A percentile compares a stretch with the other conserved stretches of the same genome.
Conservation (phyloP, 2,797 vertebrate species). For the Chelon labrosus region DNA sequence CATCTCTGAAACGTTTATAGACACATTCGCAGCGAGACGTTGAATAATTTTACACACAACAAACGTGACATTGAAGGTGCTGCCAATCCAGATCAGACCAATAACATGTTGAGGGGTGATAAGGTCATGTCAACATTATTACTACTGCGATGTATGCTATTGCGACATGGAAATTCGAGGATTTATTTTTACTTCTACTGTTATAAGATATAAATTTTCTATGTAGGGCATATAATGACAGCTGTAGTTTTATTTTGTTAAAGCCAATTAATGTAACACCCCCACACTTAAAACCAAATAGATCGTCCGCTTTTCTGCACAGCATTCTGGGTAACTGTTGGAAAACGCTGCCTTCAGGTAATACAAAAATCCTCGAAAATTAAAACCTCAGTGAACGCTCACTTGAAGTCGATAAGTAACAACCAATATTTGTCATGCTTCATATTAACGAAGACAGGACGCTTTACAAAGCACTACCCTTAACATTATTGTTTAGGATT, state of each 20-base stretch:
- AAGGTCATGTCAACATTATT: accelerated
- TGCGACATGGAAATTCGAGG: too few relatives aligned
- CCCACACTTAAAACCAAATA: slow-evolving; percentile 28
- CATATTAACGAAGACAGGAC: accelerated
- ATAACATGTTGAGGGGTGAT: background rate
- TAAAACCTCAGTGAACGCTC: accelerated
- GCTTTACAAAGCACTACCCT: accelerated
- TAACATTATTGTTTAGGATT: accelerated
- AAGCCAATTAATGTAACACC: accelerated
- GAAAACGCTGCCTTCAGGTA: slow-evolving; percentile 23
- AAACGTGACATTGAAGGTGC: slow-evolving; percentile 79
- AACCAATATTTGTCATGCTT: accelerated
- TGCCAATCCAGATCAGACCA: slow-evolving; percentile 17
- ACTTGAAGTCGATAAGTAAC: accelerated
- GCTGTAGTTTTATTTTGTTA: accelerated
- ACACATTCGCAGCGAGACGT: background rate
- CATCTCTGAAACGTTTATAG: slow-evolving; percentile 39
- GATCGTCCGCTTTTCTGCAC: slow-evolving; percentile 38
- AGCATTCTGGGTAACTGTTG: slow-evolving; percentile 74
- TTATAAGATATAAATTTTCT: accelerated
- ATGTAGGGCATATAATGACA: accelerated
- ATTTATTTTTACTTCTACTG: too few relatives aligned
- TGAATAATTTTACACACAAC: background rate
- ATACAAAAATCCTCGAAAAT: background rate
- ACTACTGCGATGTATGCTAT: accelerated